Base-by-base conservation (phyloP, 2,888 invertebrate species). In the Cryptocephalus moraei region DNA sequence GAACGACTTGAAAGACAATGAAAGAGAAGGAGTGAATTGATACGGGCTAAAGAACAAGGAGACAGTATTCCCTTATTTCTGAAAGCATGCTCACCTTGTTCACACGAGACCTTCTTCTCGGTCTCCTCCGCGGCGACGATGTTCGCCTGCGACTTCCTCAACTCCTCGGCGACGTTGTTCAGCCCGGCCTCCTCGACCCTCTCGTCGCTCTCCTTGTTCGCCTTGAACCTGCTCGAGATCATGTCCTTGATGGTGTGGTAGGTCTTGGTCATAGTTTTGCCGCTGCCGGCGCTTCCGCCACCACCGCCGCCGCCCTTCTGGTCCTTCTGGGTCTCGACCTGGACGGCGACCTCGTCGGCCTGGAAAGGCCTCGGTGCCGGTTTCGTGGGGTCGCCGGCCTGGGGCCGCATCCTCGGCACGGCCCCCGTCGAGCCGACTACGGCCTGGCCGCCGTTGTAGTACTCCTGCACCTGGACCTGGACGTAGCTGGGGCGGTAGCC, bases 201-300 rank as follows among this genome's bases (percentile, higher is more conserved):
- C 62, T 72, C 73, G 38, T 79, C 79, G 9, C 9, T 6, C 31
- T 78, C 79, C 46, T 73, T 75, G 39, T 77, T 79, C 57, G 75
- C 80, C 60, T 84, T 84, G 66, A 88, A 87, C 61, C 83, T 79
- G 66, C 83, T 86, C 14, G 86, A 86, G 63, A 88, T 86, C 76
- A 88, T 84, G 61, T 87, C 87, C 73, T 86, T 87, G 51, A 88
- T 78, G 4, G 87, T 86, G 65, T 88, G 84, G 63, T 87, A 87
- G 0, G 87, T 87, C 69, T 86, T 84, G 41, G 83, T 81, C 49
- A 85, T 79, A n/a, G 84, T 79, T 65, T 84, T 65, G 41, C 75
- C 72, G 46, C 73, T 75, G 65, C 78, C 75, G 1, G 76, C 73
- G 56, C 78, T 78, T 51, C 66, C 64, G 13, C 51, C 50, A 9